These are phyloP conservation scores for Musca vetustissima DNA, from an alignment of 1,140 invertebrate species.

Conservation along the genomic window DNA sequence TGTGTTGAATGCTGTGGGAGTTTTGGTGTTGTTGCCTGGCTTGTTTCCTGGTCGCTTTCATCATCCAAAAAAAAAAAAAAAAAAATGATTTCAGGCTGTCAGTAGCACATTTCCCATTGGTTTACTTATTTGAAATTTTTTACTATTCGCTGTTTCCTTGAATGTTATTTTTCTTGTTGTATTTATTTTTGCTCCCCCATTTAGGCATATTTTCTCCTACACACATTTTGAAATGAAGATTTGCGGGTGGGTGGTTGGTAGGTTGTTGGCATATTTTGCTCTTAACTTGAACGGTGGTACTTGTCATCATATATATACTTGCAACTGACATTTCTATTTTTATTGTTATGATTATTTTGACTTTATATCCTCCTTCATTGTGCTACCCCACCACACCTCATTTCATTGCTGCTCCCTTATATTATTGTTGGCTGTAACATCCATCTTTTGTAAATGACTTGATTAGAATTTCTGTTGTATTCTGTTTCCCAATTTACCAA, in stretches of 20 bases:
- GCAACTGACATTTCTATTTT: conserved; percentile 23
- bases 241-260: too few relatives aligned
- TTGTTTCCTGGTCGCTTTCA: too few relatives aligned
- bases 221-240: not conserved
- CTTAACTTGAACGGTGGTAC: too few relatives aligned
- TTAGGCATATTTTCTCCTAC: not conserved
- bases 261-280: too few relatives aligned
- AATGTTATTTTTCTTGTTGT: not conserved
- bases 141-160: not conserved
- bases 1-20: too few relatives aligned
- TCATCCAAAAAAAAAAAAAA: too few relatives aligned
- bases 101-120: conserved; percentile 5
- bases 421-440: not conserved
- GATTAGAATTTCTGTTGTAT: conserved; percentile 15
- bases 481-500: too few relatives aligned
- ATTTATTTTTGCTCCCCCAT: not conserved
- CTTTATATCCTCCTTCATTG: not conserved
- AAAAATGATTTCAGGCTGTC: conserved; percentile 2
- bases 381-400: not conserved
- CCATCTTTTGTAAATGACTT: not conserved
- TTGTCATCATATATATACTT: not conserved
- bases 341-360: conserved; percentile 19
- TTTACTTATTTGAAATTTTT: conserved; percentile 7
- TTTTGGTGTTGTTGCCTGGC: too few relatives aligned
- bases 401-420: not conserved